Base-by-base conservation (phyloP, 2,888 invertebrate species). In the Bimastos eiseni region DNA sequence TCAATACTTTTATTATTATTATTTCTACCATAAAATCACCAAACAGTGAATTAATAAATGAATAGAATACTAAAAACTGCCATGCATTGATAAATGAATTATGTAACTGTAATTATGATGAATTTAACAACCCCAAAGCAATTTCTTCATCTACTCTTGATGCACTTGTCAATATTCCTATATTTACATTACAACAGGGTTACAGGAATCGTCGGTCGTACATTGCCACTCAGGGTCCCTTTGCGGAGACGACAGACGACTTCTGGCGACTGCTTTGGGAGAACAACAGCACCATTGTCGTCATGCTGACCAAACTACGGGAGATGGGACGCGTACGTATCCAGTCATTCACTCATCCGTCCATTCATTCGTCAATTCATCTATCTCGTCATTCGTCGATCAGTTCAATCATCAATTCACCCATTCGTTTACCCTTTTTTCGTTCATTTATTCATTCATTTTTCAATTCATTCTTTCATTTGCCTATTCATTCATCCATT, bases 191-290 rank as follows among this genome's bases (percentile, higher is more conserved):
- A n/a, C 6, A n/a, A 70, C 70, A 95, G 95, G 95, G 95, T 90
- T 95, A 95, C 93, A 93, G 95, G 90, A 95, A 98, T 95, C 96
- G 98, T 90, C 97, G 97, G 92, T 99, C 99, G 1, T 99, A 99
- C 95, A 98, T 99, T 92, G 99, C 99, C 15, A 96, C 99, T 33
- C 99, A 99, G 95, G 99, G 99, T n/a, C 99, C 99, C 0, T 95
- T 99, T 90, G 94, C 97, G 90, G 98, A 99, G 94, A 99, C 99
- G 0, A 98, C 98, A 0, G 99, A 99, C 93, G 99, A 99, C 95
- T 98, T 99, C 95, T 99, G 99, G 99, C 96, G 99, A 92, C 99
- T 99, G 99, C 96, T 99, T 88, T 99, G 99, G 99, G 99, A 99
- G 95, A 98, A 99, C 95, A 99, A 99, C 95, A 98, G 99, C 5